These are phyloP conservation scores for Pteria penguin DNA, from an alignment of 2,888 invertebrate genomes.

Conservation along the genomic window DNA sequence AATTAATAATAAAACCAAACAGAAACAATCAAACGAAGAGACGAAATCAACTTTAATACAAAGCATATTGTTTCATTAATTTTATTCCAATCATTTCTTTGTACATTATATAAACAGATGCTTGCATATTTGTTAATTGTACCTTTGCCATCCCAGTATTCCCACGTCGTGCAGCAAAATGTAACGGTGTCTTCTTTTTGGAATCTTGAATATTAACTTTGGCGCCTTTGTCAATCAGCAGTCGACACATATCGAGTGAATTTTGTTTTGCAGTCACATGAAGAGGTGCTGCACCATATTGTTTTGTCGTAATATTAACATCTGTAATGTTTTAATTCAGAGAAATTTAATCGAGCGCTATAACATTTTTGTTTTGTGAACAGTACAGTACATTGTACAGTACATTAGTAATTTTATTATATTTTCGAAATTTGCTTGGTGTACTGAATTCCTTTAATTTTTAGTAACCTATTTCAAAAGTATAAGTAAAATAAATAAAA, in stretches of 20 bases:
- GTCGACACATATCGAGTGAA: conserved; percentile 49
- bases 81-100: background rate
- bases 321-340: conserved; percentile 34
- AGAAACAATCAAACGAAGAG: too few species aligned
- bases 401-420: too few species aligned
- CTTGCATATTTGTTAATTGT: background rate
- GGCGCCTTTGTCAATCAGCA: conserved; percentile 49
- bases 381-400: background rate
- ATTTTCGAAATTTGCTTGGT: too few species aligned
- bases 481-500: too few species aligned
- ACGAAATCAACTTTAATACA: too few species aligned
- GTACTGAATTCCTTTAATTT: too few species aligned
- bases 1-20: too few species aligned
- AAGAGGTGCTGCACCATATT: conserved; percentile 53
- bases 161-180: conserved; percentile 56
- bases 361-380: background rate
- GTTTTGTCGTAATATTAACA: conserved; percentile 43
- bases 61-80: too few species aligned
- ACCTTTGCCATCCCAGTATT: conserved; percentile 51
- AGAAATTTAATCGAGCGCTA: background rate
- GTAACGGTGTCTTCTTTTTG: conserved; percentile 58
- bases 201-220: conserved; percentile 50
- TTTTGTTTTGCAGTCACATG: conserved; percentile 57
- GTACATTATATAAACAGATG: background rate
- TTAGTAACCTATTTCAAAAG: too few species aligned